These are phyloP conservation scores for Drosophila greeni DNA, from an alignment of 2,888 invertebrate species.

Conservation along the genomic window DNA sequence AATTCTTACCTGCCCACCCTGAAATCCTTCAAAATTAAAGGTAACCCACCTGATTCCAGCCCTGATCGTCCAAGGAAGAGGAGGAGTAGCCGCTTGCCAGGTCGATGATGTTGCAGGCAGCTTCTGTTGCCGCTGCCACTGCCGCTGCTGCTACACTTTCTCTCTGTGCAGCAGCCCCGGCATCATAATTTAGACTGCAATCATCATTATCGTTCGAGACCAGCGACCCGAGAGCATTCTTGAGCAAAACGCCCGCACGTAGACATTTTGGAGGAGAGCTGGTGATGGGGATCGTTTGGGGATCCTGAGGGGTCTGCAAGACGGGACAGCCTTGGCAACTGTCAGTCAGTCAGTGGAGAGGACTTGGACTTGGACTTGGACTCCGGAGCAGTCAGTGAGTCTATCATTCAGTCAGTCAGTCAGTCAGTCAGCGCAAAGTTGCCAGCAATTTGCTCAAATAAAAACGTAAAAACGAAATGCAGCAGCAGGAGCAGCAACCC, in stretches of 20 bases:
- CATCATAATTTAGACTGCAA: constrained; percentile 78
- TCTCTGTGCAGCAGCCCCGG: constrained; percentile 49
- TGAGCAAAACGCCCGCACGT: constrained; percentile 70
- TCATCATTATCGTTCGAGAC: constrained; percentile 75
- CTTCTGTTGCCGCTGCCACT: constrained; percentile 66
- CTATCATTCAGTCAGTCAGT: constrained; percentile 74
- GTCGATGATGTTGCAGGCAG: constrained; percentile 69
- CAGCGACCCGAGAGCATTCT: constrained; percentile 51
- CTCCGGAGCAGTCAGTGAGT: constrained; percentile 61
- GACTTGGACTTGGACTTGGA: constrained; percentile 29
- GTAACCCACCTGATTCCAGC: constrained; percentile 43
- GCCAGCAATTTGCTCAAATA: constrained; percentile 75
- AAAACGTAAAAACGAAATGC: constrained; percentile 69
- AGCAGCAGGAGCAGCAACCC: constrained; percentile 58
- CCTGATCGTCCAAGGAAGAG: constrained; percentile 27
- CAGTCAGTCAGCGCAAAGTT: constrained; percentile 66
- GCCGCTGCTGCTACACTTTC: constrained; percentile 52
- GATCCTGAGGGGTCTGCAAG: constrained; percentile 41
- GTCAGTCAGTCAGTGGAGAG: constrained; percentile 63
- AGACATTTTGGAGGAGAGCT: constrained; percentile 57
- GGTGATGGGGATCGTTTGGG: constrained; percentile 23
- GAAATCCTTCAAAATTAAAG: constrained; percentile 17
- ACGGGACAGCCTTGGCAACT: constrained; percentile 62
- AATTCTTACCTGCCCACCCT: not conserved
- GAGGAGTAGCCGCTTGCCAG: constrained; percentile 26